Conservation (phyloP, 2,888 invertebrate genomes). For the Euplexia lucipara region DNA sequence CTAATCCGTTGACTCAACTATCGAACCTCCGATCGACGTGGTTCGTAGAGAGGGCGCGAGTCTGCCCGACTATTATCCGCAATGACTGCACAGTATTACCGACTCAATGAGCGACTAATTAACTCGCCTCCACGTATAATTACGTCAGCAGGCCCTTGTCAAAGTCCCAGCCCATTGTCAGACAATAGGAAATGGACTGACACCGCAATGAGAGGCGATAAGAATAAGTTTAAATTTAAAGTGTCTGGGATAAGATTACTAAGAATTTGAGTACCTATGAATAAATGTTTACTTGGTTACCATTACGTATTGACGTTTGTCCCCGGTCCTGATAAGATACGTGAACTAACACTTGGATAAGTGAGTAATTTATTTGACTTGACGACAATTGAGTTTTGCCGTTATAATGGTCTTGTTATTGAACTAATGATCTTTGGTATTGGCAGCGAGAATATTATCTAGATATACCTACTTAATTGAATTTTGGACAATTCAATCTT, state of each 20-base stretch:
- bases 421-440: constrained; percentile 39
- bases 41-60: constrained; percentile 48
- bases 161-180: constrained; percentile 54
- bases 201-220: constrained; percentile 54
- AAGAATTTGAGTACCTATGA: constrained; percentile 48
- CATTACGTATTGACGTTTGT: constrained; percentile 45
- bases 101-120: constrained; percentile 72
- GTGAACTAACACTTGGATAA: constrained; percentile 49
- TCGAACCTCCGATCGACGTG: constrained; percentile 49
- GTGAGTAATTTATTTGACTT: constrained; percentile 56
- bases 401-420: constrained; percentile 38
- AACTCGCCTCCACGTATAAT: constrained; percentile 71
- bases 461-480: constrained; percentile 35
- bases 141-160: constrained; percentile 66
- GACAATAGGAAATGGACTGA: constrained; percentile 65
- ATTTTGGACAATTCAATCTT: constrained; percentile 32
- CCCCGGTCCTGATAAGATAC: constrained; percentile 44
- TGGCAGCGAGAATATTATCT: constrained; percentile 42
- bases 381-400: constrained; percentile 36
- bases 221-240: constrained; percentile 54
- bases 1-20: constrained; percentile 46
- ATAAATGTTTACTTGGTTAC: constrained; percentile 39
- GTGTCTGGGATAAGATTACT: constrained; percentile 59
- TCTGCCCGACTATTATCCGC: constrained; percentile 60
- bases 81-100: constrained; percentile 64